These are phyloP conservation scores for Scaptomyza hsui DNA, from an alignment of 1,140 invertebrate genomes.

Conservation along the genomic window DNA sequence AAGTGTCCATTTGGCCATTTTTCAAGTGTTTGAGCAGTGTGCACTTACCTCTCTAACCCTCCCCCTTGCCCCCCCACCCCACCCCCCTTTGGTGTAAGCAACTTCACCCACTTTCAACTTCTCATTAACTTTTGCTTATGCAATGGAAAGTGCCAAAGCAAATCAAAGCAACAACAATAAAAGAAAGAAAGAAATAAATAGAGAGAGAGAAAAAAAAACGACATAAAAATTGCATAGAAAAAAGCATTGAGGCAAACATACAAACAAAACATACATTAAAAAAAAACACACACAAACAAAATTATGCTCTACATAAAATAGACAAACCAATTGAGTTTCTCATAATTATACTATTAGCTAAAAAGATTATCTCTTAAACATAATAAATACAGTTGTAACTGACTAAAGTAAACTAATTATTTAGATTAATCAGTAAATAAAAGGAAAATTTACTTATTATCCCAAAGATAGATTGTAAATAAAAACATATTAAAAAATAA, in stretches of 20 bases:
- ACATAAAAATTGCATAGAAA: slow-evolving; percentile 40
- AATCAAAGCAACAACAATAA: slow-evolving; percentile 40
- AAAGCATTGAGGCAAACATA: slow-evolving; percentile 7
- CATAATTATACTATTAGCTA: no score
- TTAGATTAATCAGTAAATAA: no score
- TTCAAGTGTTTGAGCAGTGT: slow-evolving; percentile 50
- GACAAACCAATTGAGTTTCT: no score
- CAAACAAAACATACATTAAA: not conserved
- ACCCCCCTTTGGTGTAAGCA: not conserved
- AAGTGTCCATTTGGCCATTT: slow-evolving; percentile 45
- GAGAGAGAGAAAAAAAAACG: slow-evolving; percentile 3
- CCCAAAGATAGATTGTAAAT: no score
- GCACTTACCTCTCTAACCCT: not conserved
- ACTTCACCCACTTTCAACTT: slow-evolving; percentile 38
- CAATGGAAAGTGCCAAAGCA: slow-evolving; percentile 67
- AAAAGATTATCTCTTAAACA: no score
- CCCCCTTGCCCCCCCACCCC: not conserved
- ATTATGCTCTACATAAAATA: not conserved
- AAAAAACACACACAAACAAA: slow-evolving; percentile 1
- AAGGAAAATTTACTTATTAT: no score
- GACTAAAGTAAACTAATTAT: no score
- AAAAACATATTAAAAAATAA: no score
- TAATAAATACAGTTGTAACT: no score
- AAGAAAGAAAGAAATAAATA: slow-evolving; percentile 12
- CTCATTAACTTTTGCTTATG: slow-evolving; percentile 64